Evolutionary conservation across 2,888 invertebrate genomes (phyloP), one percentile per base, ranked within the genome.

Genomic region (Habrosyne pyritoides): DNA sequence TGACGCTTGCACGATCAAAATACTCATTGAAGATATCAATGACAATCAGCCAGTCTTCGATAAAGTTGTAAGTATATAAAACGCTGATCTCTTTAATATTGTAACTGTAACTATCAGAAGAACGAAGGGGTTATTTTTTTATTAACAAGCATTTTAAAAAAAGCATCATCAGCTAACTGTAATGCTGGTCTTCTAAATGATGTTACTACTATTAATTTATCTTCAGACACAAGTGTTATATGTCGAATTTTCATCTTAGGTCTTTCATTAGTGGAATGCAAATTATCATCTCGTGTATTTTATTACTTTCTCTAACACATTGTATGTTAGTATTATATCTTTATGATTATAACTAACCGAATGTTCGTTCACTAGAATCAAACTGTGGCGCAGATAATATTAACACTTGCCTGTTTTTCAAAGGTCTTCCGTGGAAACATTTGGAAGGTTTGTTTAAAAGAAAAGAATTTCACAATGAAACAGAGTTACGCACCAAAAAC

Each of bases 1-100:
- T 71, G 98, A 98, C 75, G 97, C 98, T 55, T 99, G 99, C 87
- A 98, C 98, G 5, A 97, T 99, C 83, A 97, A 96, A 92, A 97
- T 98, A 55, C 95, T 95, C 63, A 96, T 99, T 64, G 95, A 95
- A 77, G 99, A 99, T 87, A 95, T 98, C 79, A 99, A 99, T 89
- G 99, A 99, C 85, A 99, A 99, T 80, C 92, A 89, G 14, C 97
- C 97, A 4, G 94, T 95, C 69, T 96, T 96, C 88, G 96, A 97
- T 83, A 95, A 95, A 95, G 94, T 94, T 87, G 96, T 96, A 88
- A 93, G 95, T 94, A 78, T 70, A 26, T 56, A 52, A 53, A n/a
- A 18, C 18, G 18, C 2, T 42, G 36, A 21, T 10, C 5, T 24
- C 12, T 7, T 18, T 21, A 52, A 53, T 48, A 10, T 18, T 47